A percentile compares a stretch with the other conserved stretches of the same genome.
phyloP scores from a whole-genome alignment of 1,140 invertebrate genomes.

The Saccostrea glomerata region DNA sequence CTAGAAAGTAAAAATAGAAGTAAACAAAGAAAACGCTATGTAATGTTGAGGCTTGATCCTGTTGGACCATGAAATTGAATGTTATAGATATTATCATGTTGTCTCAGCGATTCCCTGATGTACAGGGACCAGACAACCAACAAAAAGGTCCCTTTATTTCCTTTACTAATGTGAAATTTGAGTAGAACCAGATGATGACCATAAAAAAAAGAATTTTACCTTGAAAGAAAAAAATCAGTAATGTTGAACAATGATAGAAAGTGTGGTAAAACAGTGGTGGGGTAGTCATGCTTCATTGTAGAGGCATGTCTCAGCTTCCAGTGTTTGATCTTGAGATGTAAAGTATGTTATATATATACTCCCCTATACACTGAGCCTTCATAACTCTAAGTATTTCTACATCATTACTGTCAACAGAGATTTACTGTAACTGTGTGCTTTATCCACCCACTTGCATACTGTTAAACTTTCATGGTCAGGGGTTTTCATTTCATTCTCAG shows the following conservation, averaged over 20 bases:
- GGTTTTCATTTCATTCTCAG: no score
- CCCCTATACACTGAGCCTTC: neutral
- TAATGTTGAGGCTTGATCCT: neutral
- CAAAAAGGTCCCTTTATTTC: neutral
- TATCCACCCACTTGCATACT: neutral
- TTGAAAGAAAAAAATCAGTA: neutral
- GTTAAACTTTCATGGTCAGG: neutral
- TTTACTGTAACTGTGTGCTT: neutral
- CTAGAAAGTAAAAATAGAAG: neutral
- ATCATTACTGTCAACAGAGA: neutral
- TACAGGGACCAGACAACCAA: conserved; percentile 1
- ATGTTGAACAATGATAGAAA: neutral
- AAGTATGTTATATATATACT: neutral
- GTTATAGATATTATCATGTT: conserved; percentile 35
- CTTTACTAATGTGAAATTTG: conserved; percentile 30
- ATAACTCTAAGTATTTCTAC: neutral
- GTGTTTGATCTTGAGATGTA: neutral
- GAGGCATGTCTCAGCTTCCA: neutral
- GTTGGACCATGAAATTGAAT: conserved; percentile 36
- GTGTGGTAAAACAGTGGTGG: neutral
- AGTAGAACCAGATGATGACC: conserved; percentile 27
- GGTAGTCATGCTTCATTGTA: neutral
- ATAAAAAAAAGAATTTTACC: conserved; percentile 16
- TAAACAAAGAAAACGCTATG: conserved; percentile 31
- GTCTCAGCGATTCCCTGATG: conserved; percentile 1